Percentiles rank a stretch among this genome's conserved stretches.
Evolutionary conservation across 2,113 vertebrate genomes (phyloP).

Genomic region (Felis chaus): DNA sequence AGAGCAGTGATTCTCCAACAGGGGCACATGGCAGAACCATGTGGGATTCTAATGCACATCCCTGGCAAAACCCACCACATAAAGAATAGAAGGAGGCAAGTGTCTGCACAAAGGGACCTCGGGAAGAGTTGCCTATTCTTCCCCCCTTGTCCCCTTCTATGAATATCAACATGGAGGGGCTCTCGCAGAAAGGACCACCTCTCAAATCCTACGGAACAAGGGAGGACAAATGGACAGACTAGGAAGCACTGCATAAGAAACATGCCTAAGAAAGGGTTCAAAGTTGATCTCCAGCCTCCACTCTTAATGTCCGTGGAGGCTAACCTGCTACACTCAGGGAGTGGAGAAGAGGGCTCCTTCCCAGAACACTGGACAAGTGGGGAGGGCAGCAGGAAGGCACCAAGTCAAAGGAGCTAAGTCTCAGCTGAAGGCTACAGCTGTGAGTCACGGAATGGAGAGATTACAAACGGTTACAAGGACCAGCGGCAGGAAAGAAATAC

Average conservation of each 20-base stretch:
- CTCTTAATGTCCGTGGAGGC: neutral
- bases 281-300: neutral
- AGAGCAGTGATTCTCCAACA: neutral
- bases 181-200: neutral
- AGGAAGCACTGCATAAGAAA: neutral
- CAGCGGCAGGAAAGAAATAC: neutral
- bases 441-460: neutral
- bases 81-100: neutral
- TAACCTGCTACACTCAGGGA: accelerated
- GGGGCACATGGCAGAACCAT: neutral
- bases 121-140: neutral
- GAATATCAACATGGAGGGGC: neutral
- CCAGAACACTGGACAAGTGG: neutral
- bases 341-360: neutral
- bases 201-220: neutral
- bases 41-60: neutral
- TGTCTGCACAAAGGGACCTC: neutral
- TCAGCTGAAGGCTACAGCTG: neutral
- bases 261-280: neutral
- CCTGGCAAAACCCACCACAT: neutral
- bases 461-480: neutral
- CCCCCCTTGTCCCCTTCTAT: neutral
- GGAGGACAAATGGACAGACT: neutral
- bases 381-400: neutral
- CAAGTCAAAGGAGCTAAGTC: neutral